Evolutionary conservation across 2,113 vertebrate species (phyloP).

Genomic region (Lycaon pictus): DNA sequence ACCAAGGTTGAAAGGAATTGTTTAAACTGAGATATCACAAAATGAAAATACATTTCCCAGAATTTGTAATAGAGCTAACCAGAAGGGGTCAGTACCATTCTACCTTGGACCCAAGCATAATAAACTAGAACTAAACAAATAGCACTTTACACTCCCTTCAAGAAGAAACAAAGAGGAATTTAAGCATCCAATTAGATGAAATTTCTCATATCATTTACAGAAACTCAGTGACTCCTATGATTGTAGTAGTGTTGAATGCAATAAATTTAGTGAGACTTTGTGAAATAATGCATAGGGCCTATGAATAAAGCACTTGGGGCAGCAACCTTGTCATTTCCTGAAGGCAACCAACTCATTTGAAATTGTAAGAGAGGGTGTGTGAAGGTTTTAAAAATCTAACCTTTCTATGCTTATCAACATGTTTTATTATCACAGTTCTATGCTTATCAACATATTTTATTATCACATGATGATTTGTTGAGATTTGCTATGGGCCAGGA

Average conservation of each 20-base stretch:
- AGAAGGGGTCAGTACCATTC: conserved; percentile 44
- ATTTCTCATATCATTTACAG: not conserved
- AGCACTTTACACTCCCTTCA: not conserved
- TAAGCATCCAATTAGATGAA: not conserved
- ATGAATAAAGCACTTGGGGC: not conserved
- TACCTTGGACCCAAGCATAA: not conserved
- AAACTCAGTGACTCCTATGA: not conserved
- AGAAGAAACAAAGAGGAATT: not conserved
- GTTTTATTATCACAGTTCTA: not conserved
- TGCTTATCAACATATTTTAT: not conserved
- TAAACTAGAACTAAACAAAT: not conserved
- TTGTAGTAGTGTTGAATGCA: not conserved
- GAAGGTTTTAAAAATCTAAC: not conserved
- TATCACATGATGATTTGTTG: not conserved
- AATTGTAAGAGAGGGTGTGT: not conserved
- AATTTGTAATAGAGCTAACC: conserved; percentile 2
- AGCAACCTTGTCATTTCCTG: not conserved
- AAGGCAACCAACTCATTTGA: not conserved
- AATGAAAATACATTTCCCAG: not conserved
- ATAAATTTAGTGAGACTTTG: not conserved
- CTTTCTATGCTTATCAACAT: not conserved
- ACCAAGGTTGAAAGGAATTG: not conserved
- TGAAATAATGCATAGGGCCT: not conserved
- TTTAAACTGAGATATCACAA: not conserved
- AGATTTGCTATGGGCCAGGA: not conserved